A percentile compares a stretch with the other conserved stretches of the same genome.
Evolutionary conservation across 2,113 vertebrate species (phyloP).

Genomic region (Gymnocephalus cernua): DNA sequence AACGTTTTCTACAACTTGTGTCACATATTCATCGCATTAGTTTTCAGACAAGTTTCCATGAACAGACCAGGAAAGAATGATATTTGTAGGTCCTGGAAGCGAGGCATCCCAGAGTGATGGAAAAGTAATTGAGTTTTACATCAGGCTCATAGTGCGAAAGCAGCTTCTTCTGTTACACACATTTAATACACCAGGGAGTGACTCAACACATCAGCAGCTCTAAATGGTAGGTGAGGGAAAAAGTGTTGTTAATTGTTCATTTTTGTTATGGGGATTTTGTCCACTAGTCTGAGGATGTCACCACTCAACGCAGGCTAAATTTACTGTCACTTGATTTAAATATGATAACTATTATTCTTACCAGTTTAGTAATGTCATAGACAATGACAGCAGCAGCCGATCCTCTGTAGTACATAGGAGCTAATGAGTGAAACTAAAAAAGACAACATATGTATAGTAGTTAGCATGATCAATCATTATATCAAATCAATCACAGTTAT

Average conservation of each 20-base stretch:
- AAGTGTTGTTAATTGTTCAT: background rate
- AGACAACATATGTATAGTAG: constrained; percentile 21
- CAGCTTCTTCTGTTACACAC: constrained; percentile 22
- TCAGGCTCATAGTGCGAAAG: constrained; percentile 11
- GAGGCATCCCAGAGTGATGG: constrained; percentile 36
- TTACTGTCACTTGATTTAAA: background rate
- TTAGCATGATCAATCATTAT: background rate
- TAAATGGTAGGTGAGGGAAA: background rate
- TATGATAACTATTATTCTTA: constrained; percentile 72
- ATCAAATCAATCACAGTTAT: background rate
- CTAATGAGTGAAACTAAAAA: constrained; percentile 95
- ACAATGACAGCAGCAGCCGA: constrained; percentile 98
- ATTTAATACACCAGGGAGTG: constrained; percentile 3
- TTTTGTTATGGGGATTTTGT: background rate
- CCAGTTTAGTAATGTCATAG: constrained; percentile 98
- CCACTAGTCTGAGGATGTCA: background rate
- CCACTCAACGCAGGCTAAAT: background rate
- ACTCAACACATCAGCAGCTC: background rate
- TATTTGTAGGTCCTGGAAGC: constrained; percentile 41
- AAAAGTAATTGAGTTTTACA: constrained; percentile 53
- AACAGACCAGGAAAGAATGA: constrained; percentile 58
- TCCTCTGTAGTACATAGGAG: constrained; percentile 98
- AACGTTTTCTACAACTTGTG: background rate
- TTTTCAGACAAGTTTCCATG: constrained; percentile 51
- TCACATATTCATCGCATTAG: constrained; percentile 36